These are phyloP conservation scores for Zalophus californianus DNA, from an alignment of 2,797 vertebrate genomes.

Conservation along the genomic window DNA sequence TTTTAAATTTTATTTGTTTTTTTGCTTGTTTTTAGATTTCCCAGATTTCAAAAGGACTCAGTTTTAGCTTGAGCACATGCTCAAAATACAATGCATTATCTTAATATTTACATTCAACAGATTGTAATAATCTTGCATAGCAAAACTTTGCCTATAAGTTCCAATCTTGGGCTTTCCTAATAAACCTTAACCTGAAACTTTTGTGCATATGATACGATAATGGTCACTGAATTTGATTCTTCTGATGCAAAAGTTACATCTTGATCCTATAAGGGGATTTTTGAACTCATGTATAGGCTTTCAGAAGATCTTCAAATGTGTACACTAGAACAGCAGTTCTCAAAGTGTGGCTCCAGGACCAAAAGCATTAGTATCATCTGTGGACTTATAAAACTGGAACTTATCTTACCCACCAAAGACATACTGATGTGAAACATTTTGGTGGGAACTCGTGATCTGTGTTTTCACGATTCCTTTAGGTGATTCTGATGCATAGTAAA, in stretches of 20 bases:
- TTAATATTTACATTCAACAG: background rate
- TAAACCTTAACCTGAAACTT: background rate
- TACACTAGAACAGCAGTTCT: background rate
- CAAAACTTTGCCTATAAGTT: background rate
- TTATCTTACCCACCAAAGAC: background rate
- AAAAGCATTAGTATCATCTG: background rate
- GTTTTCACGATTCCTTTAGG: background rate
- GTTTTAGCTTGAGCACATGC: background rate
- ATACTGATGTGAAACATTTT: background rate
- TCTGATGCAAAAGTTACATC: background rate
- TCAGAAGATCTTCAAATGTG: background rate
- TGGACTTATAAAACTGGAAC: background rate
- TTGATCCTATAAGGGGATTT: background rate
- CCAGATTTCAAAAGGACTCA: background rate
- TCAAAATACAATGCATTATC: background rate
- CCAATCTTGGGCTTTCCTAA: conserved; percentile 7
- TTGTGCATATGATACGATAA: background rate
- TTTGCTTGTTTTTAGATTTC: background rate
- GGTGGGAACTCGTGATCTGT: background rate
- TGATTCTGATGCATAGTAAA: background rate
- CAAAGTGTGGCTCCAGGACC: background rate
- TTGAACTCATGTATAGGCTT: background rate
- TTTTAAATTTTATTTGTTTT: background rate
- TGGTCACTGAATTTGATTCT: conserved; percentile 6
- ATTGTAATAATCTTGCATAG: background rate